phyloP scores from a whole-genome alignment of 2,888 invertebrate genomes.

The Andrena fulva region DNA sequence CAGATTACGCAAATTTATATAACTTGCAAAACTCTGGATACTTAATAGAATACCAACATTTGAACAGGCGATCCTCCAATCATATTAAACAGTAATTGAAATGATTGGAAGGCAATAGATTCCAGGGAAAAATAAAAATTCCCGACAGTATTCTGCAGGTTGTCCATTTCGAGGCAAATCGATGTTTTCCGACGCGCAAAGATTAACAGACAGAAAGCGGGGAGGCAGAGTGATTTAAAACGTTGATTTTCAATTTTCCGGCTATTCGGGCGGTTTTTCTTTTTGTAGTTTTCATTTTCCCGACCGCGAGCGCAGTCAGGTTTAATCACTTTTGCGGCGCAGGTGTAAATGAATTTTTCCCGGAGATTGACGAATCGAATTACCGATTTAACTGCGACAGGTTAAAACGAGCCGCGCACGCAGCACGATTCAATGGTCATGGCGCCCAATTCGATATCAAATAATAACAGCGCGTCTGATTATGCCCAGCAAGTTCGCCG shows the following conservation, averaged over 20 bases:
- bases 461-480: constrained; percentile 3
- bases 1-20: not conserved
- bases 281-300: constrained; percentile 52
- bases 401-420: constrained; percentile 14
- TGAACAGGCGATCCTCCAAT: not conserved
- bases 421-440: not conserved
- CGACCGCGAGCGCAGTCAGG: constrained; percentile 42
- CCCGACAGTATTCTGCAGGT: not conserved
- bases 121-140: not conserved
- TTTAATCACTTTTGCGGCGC: constrained; percentile 58
- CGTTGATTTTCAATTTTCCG: constrained; percentile 62
- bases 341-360: constrained; percentile 61
- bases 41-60: not conserved
- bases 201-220: constrained; percentile 57
- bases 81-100: not conserved
- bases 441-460: not conserved
- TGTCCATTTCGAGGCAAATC: constrained; percentile 13
- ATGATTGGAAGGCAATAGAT: not conserved
- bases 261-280: constrained; percentile 40
- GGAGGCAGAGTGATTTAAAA: constrained; percentile 57
- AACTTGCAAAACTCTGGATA: not conserved
- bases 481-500: constrained; percentile 31
- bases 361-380: constrained; percentile 52
- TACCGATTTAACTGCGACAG: constrained; percentile 47
- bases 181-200: constrained; percentile 30